phyloP scores from a whole-genome alignment of 2,113 vertebrate genomes.

The Hemiprocne comata region DNA sequence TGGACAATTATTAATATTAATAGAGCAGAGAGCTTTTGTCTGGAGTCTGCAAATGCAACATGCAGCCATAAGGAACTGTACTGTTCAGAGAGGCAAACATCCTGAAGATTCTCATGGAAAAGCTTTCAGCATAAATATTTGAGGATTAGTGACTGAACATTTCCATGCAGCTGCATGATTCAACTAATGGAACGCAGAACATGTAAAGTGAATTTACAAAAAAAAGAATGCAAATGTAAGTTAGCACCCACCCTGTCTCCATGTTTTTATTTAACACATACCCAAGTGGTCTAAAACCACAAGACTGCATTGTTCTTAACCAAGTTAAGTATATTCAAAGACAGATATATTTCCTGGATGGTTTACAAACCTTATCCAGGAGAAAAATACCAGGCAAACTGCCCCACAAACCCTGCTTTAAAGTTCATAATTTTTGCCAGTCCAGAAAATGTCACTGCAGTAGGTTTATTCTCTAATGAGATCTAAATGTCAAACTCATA shows the following conservation, averaged over 20 bases:
- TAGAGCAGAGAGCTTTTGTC: not conserved
- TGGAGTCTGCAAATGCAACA: not conserved
- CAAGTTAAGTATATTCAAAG: not conserved
- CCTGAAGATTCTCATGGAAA: not conserved
- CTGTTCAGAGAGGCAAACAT: not conserved
- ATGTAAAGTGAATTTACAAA: not conserved
- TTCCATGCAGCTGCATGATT: not conserved
- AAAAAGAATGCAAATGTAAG: not conserved
- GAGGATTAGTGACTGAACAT: not conserved
- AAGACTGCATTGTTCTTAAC: not conserved
- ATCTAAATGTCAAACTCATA: not conserved
- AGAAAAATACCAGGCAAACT: not conserved
- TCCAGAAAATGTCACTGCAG: not conserved
- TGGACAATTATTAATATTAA: not conserved
- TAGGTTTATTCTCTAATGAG: not conserved
- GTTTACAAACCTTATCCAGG: not conserved
- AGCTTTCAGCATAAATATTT: not conserved
- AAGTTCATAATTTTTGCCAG: not conserved
- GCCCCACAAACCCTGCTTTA: not conserved
- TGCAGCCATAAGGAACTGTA: not conserved
- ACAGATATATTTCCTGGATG: not conserved
- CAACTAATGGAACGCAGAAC: not conserved
- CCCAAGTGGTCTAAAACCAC: not conserved
- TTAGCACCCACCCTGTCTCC: constrained; percentile 21
- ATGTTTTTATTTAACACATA: not conserved